These are phyloP conservation scores for Vanessa tameamea DNA, from an alignment of 1,140 invertebrate species.

Conservation along the genomic window DNA sequence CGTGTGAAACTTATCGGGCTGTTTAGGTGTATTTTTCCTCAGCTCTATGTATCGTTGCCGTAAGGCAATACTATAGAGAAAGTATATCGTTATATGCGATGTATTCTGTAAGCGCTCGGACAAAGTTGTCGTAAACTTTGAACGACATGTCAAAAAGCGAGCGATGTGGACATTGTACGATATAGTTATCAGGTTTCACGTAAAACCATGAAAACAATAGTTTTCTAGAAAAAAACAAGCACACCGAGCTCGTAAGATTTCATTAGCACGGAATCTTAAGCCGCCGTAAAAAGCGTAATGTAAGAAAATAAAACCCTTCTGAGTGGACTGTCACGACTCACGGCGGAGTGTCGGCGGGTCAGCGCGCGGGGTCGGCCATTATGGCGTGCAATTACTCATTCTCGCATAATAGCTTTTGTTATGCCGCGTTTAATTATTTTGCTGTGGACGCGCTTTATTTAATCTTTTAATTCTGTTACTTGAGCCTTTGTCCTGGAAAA, in stretches of 20 bases:
- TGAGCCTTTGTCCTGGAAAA: constrained; percentile 19
- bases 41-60: too few relatives aligned
- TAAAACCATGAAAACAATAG: background rate
- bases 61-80: too few relatives aligned
- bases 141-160: too few relatives aligned
- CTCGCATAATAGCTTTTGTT: constrained; percentile 30
- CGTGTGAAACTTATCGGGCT: too few relatives aligned
- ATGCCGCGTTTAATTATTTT: constrained; percentile 26
- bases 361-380: background rate
- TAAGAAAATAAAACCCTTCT: background rate
- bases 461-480: constrained; percentile 31
- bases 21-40: too few relatives aligned
- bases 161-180: too few relatives aligned
- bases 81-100: too few relatives aligned
- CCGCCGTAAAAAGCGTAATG: constrained; percentile 1
- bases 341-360: background rate
- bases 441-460: constrained; percentile 24
- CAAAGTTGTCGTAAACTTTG: too few relatives aligned
- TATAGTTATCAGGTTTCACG: too few relatives aligned
- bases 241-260: background rate
- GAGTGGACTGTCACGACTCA: background rate
- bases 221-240: background rate
- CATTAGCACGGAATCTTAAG: background rate
- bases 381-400: constrained; percentile 20
- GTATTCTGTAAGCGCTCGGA: too few relatives aligned